Percentiles rank a stretch among this genome's conserved stretches.
phyloP scores from a whole-genome alignment of 2,888 invertebrate species.

The Resseliella maxima region DNA sequence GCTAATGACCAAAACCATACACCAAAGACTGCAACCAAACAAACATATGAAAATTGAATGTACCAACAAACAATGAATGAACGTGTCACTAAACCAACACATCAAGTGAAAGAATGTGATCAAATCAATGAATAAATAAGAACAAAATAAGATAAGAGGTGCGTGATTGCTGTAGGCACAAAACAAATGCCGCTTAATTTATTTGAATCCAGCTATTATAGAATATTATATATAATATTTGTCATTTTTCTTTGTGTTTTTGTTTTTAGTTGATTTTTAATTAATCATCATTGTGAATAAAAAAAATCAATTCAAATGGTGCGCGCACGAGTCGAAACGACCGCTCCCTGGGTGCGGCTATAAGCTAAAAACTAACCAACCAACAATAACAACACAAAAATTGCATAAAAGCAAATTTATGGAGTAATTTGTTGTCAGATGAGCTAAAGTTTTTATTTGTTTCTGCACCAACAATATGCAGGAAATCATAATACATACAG shows the following conservation, averaged over 20 bases:
- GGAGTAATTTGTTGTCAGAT: neutral
- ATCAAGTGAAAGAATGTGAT: neutral
- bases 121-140: neutral
- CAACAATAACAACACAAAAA: neutral
- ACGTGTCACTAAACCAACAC: constrained; percentile 16
- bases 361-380: neutral
- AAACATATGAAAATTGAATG: neutral
- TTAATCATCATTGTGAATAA: constrained; percentile 9
- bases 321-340: neutral
- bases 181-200: constrained; percentile 5
- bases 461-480: constrained; percentile 14
- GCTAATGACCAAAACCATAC: neutral
- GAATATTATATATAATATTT: no score
- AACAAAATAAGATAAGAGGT: neutral
- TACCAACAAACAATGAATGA: neutral
- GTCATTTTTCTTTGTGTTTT: no score
- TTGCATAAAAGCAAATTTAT: neutral
- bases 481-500: constrained; percentile 9
- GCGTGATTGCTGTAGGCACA: neutral
- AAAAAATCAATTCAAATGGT: neutral
- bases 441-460: neutral
- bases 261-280: neutral
- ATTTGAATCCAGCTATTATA: constrained; percentile 12
- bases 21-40: constrained; percentile 26
- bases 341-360: neutral